phyloP scores from a whole-genome alignment of 2,113 vertebrate species.

The Cnemophilus loriae region DNA sequence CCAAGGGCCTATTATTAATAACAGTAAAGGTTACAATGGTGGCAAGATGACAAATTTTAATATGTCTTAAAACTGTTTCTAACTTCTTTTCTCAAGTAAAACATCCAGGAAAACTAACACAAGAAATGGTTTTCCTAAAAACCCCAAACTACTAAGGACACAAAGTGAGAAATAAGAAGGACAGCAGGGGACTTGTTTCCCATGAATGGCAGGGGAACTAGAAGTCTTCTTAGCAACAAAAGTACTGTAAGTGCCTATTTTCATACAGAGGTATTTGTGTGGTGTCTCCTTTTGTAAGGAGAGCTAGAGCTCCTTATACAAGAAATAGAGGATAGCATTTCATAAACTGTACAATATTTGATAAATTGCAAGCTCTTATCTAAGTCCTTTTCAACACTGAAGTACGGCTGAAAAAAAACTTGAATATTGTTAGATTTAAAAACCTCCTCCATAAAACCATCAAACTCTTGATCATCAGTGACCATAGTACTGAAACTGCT shows the following conservation, averaged over 20 bases:
- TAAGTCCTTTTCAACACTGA: not conserved
- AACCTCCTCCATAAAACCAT: not conserved
- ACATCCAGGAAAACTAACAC: not conserved
- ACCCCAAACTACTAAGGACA: fast-evolving
- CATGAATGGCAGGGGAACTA: not conserved
- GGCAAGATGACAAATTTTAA: not conserved
- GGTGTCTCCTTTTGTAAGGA: not conserved
- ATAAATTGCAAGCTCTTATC: not conserved
- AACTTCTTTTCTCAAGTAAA: not conserved
- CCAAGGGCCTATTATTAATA: not conserved
- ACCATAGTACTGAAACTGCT: not conserved
- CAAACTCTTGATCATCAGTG: not conserved
- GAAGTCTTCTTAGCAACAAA: not conserved
- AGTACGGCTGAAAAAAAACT: not conserved
- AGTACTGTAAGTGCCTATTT: not conserved
- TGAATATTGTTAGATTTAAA: not conserved
- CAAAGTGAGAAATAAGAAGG: not conserved
- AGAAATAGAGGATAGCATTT: not conserved
- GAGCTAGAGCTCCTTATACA: not conserved
- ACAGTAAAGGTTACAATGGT: not conserved
- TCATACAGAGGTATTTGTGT: not conserved
- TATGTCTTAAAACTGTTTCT: not conserved
- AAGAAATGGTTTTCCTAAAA: not conserved
- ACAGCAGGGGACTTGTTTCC: not conserved
- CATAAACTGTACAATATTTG: not conserved